Conservation (phyloP, 30 jellyfish, hydroid and myxozoan species). For the Cassiopea xamachana region DNA sequence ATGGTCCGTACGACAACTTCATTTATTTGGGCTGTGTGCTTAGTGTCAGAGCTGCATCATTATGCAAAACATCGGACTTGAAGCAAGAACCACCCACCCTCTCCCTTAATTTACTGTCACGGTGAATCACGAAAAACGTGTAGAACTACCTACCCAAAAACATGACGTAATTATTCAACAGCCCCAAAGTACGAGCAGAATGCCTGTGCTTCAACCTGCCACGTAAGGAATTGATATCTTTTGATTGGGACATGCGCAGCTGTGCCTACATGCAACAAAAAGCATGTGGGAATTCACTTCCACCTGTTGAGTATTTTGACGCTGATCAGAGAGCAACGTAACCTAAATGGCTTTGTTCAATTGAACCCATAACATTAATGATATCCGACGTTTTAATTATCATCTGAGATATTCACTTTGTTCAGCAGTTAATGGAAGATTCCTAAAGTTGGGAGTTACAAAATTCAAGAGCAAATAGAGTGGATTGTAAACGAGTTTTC, state of each 20-base stretch:
- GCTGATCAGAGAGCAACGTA: slow-evolving; percentile 1
- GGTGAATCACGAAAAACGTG: too few relatives aligned
- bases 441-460: not conserved
- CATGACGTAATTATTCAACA: too few relatives aligned
- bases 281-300: slow-evolving; percentile 65
- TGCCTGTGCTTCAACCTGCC: slow-evolving; percentile 31
- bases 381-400: not conserved
- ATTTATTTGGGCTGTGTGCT: too few relatives aligned
- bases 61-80: too few relatives aligned
- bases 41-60: too few relatives aligned
- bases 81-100: too few relatives aligned
- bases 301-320: slow-evolving; percentile 57
- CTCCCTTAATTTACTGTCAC: too few relatives aligned
- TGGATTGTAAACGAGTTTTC: too few relatives aligned
- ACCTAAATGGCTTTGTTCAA: not conserved
- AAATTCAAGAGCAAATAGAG: not conserved
- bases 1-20: too few relatives aligned
- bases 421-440: not conserved
- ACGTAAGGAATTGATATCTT: slow-evolving; percentile 26
- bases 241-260: slow-evolving; percentile 72
- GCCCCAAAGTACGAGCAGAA: not conserved
- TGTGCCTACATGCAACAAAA: slow-evolving; percentile 55
- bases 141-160: too few relatives aligned
- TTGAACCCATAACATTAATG: not conserved
- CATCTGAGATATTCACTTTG: not conserved